Evolutionary conservation across 2,888 invertebrate species (phyloP).

Genomic region (Leptinotarsa tumamoca): DNA sequence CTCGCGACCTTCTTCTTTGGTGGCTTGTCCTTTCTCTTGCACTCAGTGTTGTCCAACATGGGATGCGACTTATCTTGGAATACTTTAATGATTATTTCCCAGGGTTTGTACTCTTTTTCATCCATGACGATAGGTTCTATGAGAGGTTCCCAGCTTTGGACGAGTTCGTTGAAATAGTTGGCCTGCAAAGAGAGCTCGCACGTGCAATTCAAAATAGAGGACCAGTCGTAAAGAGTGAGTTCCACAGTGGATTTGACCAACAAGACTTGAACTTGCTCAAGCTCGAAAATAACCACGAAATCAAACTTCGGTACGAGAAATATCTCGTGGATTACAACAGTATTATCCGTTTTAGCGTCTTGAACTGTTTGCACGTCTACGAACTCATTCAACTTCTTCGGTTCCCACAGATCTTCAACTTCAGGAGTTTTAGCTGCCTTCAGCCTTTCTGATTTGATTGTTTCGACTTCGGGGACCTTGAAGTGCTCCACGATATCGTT

Average conservation of each 20-base stretch:
- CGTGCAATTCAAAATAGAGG: slow-evolving; percentile 66
- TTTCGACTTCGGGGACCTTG: slow-evolving; percentile 61
- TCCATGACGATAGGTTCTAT: slow-evolving; percentile 79
- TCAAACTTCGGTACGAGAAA: slow-evolving; percentile 68
- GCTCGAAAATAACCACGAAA: slow-evolving; percentile 74
- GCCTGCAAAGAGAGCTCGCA: slow-evolving; percentile 67
- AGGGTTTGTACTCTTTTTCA: slow-evolving; percentile 77
- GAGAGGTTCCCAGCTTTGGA: slow-evolving; percentile 83
- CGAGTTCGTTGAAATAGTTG: slow-evolving; percentile 64
- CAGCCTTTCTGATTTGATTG: slow-evolving; percentile 40
- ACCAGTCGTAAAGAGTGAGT: slow-evolving; percentile 76
- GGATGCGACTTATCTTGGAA: slow-evolving; percentile 67
- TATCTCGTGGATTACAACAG: slow-evolving; percentile 42
- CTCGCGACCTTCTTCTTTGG: slow-evolving; percentile 52
- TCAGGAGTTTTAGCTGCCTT: slow-evolving; percentile 39
- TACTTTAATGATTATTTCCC: slow-evolving; percentile 77
- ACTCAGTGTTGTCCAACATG: slow-evolving; percentile 57
- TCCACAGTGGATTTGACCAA: slow-evolving; percentile 71
- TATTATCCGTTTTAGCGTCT: slow-evolving; percentile 42
- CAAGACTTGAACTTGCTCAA: slow-evolving; percentile 72
- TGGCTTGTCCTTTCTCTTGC: slow-evolving; percentile 50
- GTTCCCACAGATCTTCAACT: slow-evolving; percentile 77
- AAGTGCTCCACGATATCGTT: slow-evolving; percentile 66
- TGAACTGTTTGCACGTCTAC: slow-evolving; percentile 37
- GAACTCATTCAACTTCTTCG: slow-evolving; percentile 71